Conservation (phyloP, 2,113 vertebrate genomes). For the Anser cygnoides region DNA sequence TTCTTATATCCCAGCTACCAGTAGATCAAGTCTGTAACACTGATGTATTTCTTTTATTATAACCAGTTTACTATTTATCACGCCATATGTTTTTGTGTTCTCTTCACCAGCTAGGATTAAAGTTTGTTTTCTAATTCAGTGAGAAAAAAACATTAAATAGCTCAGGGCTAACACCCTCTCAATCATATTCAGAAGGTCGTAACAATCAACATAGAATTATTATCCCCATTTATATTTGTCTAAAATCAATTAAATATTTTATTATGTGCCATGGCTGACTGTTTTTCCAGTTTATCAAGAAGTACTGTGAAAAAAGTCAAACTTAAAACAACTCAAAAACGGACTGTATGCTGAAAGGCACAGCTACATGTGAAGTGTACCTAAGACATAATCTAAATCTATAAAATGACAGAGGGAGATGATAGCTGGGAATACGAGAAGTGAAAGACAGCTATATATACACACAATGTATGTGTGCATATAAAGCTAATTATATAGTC, state of each 20-base stretch:
- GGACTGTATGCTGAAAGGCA: background rate
- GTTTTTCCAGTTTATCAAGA: background rate
- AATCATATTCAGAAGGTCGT: background rate
- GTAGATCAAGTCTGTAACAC: background rate
- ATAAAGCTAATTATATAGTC: background rate
- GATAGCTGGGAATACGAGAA: background rate
- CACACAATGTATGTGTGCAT: background rate
- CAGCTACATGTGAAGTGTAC: background rate
- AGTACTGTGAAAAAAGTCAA: background rate
- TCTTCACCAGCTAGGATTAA: background rate
- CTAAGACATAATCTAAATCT: background rate
- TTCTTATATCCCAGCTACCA: background rate
- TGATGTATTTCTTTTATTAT: background rate
- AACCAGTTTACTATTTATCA: background rate
- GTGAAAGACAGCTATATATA: slow-evolving; percentile 3
- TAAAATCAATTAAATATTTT: background rate
- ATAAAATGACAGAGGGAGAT: background rate
- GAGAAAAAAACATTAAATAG: background rate
- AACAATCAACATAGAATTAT: background rate
- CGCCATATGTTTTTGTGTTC: background rate
- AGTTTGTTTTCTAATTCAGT: background rate
- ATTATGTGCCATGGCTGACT: background rate
- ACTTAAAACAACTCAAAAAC: background rate
- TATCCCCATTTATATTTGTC: background rate
- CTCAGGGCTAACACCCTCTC: background rate